Percentiles rank a stretch among this genome's conserved stretches.
Conservation (phyloP, 1,140 invertebrate species). For the Penaeus indicus region DNA sequence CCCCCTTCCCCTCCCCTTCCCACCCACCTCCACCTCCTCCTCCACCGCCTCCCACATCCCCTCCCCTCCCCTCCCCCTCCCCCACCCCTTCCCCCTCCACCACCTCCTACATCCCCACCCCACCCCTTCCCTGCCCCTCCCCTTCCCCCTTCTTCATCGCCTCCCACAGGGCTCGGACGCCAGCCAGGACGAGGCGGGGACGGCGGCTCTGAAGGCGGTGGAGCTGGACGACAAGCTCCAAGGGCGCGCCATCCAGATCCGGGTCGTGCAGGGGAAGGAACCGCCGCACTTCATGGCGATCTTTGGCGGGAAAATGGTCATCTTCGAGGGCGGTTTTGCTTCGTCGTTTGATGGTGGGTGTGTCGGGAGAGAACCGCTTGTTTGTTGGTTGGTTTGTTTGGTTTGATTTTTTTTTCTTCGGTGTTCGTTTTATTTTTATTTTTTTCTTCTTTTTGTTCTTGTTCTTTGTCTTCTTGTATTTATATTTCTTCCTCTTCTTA, state of each 20-base stretch:
- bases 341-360: constrained; percentile 68
- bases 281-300: constrained; percentile 91
- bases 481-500: too few species aligned
- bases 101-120: not conserved
- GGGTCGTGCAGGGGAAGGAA: constrained; percentile 89
- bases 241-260: constrained; percentile 78
- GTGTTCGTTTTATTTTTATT: not conserved
- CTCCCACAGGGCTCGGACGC: constrained; percentile 75
- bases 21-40: too few species aligned
- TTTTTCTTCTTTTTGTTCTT: too few species aligned
- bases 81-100: too few species aligned
- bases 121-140: not conserved
- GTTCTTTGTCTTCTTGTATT: too few species aligned
- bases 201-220: constrained; percentile 76
- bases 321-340: constrained; percentile 74
- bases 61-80: too few species aligned
- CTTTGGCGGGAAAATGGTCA: constrained; percentile 88
- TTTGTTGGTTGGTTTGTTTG: not conserved
- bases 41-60: too few species aligned
- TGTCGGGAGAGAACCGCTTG: not conserved
- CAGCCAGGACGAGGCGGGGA: constrained; percentile 77
- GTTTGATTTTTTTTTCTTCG: not conserved
- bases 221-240: constrained; percentile 77
- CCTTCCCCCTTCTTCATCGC: constrained; percentile 66
- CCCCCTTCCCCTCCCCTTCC: not conserved